Evolutionary conservation across 2,797 vertebrate genomes (phyloP).

Genomic region (Chaenodraco wilsoni): DNA sequence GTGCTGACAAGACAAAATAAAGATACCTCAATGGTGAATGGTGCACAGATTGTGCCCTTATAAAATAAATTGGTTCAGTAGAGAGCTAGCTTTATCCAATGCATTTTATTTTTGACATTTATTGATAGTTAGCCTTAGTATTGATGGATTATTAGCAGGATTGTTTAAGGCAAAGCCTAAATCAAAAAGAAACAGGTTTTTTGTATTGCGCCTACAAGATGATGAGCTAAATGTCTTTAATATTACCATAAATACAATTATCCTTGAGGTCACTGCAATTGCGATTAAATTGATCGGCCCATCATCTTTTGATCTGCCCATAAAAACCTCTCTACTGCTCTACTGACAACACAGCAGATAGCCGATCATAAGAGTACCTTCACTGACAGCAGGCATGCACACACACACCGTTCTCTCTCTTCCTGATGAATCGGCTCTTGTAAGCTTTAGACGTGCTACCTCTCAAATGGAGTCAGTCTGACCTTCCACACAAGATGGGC

Average conservation of each 20-base stretch:
- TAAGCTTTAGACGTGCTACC: constrained; percentile 8
- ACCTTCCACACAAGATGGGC: constrained; percentile 19
- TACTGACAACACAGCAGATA: neutral
- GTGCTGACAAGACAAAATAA: neutral
- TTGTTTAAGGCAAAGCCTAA: neutral
- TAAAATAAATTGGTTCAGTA: too few relatives aligned
- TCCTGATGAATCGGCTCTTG: constrained; percentile 8
- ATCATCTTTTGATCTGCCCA: neutral
- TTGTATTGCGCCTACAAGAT: neutral
- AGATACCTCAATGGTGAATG: too few relatives aligned
- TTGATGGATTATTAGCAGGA: neutral
- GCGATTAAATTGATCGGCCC: neutral
- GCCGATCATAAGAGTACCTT: neutral
- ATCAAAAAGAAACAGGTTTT: neutral
- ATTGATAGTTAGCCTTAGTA: neutral
- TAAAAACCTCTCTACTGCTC: neutral
- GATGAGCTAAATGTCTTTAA: neutral
- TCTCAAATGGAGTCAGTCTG: constrained; percentile 26
- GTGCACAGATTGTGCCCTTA: too few relatives aligned
- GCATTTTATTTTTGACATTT: neutral
- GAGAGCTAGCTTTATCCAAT: neutral
- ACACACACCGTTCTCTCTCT: constrained; percentile 1
- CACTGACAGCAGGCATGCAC: neutral
- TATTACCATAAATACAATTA: constrained; percentile 5
- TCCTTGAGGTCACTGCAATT: neutral